A percentile compares a stretch with the other conserved stretches of the same genome.
phyloP scores from a whole-genome alignment of 1,140 invertebrate genomes.

The Bombus pascuorum region DNA sequence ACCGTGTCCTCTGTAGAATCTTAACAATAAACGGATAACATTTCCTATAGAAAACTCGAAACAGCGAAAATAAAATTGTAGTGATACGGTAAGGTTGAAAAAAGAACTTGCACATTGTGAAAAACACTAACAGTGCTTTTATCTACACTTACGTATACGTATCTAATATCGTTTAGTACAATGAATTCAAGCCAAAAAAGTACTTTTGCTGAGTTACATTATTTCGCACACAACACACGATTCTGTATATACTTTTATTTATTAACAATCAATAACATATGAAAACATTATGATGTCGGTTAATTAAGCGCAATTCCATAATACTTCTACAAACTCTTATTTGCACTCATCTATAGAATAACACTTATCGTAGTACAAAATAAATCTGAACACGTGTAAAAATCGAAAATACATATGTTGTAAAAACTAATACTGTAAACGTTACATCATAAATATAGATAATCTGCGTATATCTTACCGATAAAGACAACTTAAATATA shows the following conservation, averaged over 20 bases:
- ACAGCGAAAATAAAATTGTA: slow-evolving; percentile 26
- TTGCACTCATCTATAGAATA: not conserved
- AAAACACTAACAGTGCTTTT: not conserved
- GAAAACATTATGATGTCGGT: slow-evolving; percentile 18
- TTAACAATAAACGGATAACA: slow-evolving; percentile 55
- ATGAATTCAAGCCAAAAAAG: not conserved
- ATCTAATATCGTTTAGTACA: not conserved
- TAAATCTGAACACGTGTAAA: slow-evolving; percentile 25
- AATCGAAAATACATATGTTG: slow-evolving; percentile 41
- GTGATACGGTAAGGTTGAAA: not conserved
- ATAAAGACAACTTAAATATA: slow-evolving; percentile 6
- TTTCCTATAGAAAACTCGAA: not conserved
- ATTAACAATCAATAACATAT: slow-evolving; percentile 44
- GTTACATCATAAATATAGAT: slow-evolving; percentile 55
- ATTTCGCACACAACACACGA: not conserved
- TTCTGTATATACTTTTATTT: slow-evolving; percentile 18
- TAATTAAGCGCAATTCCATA: slow-evolving; percentile 23
- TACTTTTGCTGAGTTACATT: slow-evolving; percentile 8
- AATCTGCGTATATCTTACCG: not conserved
- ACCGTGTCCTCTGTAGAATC: slow-evolving; percentile 30
- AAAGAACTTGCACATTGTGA: not conserved
- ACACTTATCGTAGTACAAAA: slow-evolving; percentile 2
- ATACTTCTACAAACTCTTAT: not conserved
- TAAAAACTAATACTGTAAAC: slow-evolving; percentile 64
- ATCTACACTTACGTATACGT: not conserved